These are phyloP conservation scores for Pachyseris speciosa DNA, from an alignment of 64 coral and sea anemone genomes.

Conservation along the genomic window DNA sequence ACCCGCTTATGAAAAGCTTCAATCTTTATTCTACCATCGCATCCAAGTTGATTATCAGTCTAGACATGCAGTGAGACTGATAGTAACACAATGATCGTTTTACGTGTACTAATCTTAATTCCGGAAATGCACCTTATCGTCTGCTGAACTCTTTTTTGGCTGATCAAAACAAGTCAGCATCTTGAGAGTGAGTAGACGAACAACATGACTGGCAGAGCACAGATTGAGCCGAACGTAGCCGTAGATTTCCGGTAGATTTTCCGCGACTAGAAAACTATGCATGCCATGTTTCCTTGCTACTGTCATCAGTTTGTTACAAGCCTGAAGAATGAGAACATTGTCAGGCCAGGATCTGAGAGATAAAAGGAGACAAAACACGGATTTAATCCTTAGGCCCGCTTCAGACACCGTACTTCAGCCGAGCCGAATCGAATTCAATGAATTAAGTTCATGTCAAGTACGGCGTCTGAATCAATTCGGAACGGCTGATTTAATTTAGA, in stretches of 20 bases:
- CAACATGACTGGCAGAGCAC: constrained; percentile 67
- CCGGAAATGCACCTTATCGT: constrained; percentile 17
- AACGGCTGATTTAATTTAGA: no score
- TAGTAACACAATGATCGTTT: no score
- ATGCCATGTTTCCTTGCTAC: constrained; percentile 9
- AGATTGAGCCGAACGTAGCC: constrained; percentile 58
- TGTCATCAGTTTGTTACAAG: constrained; percentile 42
- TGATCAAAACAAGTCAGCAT: constrained; percentile 75
- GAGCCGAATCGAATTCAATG: no score
- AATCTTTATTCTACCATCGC: no score
- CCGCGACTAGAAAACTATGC: constrained; percentile 21
- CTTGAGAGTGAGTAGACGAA: constrained; percentile 76
- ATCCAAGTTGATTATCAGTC: no score
- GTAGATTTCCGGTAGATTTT: constrained; percentile 58
- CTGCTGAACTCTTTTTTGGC: neutral
- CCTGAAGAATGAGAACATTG: constrained; percentile 82
- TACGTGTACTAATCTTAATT: neutral
- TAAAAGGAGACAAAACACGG: neutral
- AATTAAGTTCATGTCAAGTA: no score
- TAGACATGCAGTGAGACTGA: no score
- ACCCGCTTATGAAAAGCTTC: no score
- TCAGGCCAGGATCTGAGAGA: constrained; percentile 47
- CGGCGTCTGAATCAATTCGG: no score
- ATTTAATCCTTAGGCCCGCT: neutral
- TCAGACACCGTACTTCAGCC: no score